Base-by-base conservation (phyloP, 1,140 invertebrate genomes). In the Drosophila suzukii region DNA sequence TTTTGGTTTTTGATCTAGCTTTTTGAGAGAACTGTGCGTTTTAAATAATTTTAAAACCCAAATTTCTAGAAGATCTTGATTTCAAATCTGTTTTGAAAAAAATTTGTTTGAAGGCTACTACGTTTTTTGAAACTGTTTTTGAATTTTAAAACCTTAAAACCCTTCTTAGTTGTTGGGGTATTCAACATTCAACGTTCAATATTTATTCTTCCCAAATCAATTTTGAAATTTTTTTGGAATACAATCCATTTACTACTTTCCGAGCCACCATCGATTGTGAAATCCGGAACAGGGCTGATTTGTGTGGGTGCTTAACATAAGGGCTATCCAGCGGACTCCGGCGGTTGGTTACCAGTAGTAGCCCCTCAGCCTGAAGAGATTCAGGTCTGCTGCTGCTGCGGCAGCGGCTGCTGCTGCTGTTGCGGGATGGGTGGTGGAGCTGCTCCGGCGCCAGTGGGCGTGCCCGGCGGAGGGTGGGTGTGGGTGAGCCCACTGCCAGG, bases 321-420 rank as follows among this genome's bases (percentile, higher is more conserved):
- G 46, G 17, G 10, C 17, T 44, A 20, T 15, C 7, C 41, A 17
- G 41, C 41, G 41, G 17, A n/a, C 32, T 38, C 34, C 20, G 24
- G 32, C n/a, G 11, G 13, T 38, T 10, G 24, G 17, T 60, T 70
- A 77, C 75, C 74, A 77, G 51, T 77, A 77, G 60, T 67, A 76
- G 27, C 73, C 43, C 51, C 74, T 58, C 38, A 73, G 39, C 27
- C 70, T 49, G 49, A 61, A 36, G 24, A 73, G 47, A 46, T 73
- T 73, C 39, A 73, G 49, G 68, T 73, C 61, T 49, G 67, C 46
- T 55, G 76, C 57, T 49, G 67, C 66, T 60, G 66, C 46, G 17
- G 73, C 47, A 11, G 50, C 38, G 50, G 57, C 13, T 20, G 61
- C 38, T 68, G 79, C 34, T 68, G 79, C 34, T 80, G 72, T n/a